These are phyloP conservation scores for Agriotes lineatus DNA, from an alignment of 2,888 invertebrate species.

Conservation along the genomic window DNA sequence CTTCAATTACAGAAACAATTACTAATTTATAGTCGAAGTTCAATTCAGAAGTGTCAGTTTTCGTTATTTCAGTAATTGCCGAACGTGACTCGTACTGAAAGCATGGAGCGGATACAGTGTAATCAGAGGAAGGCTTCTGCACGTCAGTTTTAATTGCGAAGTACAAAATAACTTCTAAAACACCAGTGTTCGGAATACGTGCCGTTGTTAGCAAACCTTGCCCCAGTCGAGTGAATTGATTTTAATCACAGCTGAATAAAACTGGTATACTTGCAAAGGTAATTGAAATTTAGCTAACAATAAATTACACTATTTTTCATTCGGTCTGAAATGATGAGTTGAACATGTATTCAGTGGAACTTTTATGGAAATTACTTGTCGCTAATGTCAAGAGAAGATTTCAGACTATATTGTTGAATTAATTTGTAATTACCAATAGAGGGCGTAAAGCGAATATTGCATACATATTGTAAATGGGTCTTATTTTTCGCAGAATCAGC, in stretches of 20 bases:
- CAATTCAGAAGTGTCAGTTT: neutral
- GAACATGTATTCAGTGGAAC: no score
- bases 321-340: no score
- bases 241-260: neutral
- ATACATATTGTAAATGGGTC: no score
- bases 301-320: no score
- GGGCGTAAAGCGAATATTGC: no score
- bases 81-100: constrained; percentile 11
- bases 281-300: neutral
- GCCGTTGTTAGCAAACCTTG: constrained; percentile 1
- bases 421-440: no score
- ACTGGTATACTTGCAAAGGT: neutral
- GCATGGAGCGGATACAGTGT: neutral
- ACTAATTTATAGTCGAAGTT: neutral
- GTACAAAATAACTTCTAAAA: constrained; percentile 16
- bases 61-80: neutral
- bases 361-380: no score
- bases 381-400: no score
- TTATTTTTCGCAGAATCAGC: no score
- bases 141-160: constrained; percentile 16
- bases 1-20: no score
- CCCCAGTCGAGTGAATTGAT: neutral
- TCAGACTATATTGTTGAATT: no score
- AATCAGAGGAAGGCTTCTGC: constrained; percentile 9
- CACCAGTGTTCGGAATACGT: constrained; percentile 7